These are phyloP conservation scores for Muntiacus reevesi DNA, from an alignment of 2,113 vertebrate species.

Conservation along the genomic window DNA sequence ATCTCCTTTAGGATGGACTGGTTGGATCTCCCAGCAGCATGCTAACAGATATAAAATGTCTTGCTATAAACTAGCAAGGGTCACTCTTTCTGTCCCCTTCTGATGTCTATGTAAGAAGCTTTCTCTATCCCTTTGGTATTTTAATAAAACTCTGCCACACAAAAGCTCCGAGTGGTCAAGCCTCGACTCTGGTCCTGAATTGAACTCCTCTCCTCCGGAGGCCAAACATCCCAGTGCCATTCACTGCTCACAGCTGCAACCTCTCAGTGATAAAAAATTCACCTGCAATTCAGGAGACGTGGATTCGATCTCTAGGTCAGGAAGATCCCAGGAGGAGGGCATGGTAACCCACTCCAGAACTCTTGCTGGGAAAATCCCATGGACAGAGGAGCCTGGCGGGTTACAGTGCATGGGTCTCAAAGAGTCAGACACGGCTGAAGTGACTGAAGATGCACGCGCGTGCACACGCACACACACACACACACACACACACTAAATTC, in stretches of 20 bases:
- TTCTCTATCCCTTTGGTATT: neutral
- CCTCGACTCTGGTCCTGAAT: neutral
- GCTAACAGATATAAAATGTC: neutral
- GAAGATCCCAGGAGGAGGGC: neutral
- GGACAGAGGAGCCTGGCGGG: neutral
- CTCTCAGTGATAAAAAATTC: neutral
- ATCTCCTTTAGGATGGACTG: neutral
- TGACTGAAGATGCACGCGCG: accelerated
- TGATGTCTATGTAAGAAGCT: neutral
- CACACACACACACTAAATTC: neutral
- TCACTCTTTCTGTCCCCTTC: neutral
- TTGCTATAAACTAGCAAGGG: neutral
- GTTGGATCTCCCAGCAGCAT: neutral
- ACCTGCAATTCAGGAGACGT: accelerated
- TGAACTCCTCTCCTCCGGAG: neutral
- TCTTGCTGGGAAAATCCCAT: neutral
- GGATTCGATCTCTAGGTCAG: accelerated
- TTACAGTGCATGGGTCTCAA: neutral
- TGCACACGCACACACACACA: accelerated
- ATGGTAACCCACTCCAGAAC: neutral
- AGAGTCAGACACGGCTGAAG: neutral
- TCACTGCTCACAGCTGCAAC: neutral
- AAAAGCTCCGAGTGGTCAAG: neutral
- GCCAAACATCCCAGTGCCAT: neutral
- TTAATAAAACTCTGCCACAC: neutral